Evolutionary conservation across 64 coral and sea anemone species (phyloP).

Genomic region (Orbicella faveolata): DNA sequence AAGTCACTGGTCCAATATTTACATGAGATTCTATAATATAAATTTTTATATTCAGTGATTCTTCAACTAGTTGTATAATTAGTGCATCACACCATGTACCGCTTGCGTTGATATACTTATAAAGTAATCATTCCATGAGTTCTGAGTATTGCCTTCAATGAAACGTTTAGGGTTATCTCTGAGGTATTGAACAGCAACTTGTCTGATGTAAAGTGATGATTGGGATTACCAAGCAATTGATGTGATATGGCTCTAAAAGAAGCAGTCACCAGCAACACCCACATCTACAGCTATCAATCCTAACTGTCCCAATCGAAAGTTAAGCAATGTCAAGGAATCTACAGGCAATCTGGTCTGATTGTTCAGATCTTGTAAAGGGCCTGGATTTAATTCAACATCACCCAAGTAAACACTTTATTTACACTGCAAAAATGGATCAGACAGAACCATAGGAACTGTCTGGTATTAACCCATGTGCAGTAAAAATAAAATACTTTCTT

Average conservation of each 20-base stretch:
- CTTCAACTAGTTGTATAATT: background rate
- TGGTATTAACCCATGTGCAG: no score
- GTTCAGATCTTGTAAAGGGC: background rate
- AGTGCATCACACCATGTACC: constrained; percentile 27
- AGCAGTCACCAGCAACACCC: no score
- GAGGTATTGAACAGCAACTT: background rate
- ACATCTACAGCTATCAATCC: background rate
- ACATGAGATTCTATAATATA: constrained; percentile 8
- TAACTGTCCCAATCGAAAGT: no score
- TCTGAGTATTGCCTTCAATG: constrained; percentile 43
- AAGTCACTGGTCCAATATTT: constrained; percentile 3
- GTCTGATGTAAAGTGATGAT: background rate
- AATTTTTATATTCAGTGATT: background rate
- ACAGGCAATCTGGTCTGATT: background rate
- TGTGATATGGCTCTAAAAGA: background rate
- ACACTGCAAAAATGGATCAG: no score
- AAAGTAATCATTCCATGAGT: constrained; percentile 37
- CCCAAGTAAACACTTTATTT: no score
- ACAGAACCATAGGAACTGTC: no score
- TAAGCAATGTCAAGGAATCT: background rate
- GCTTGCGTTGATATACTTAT: constrained; percentile 43
- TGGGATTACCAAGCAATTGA: background rate
- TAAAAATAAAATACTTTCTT: no score
- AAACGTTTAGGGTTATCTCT: constrained; percentile 25
- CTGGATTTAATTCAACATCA: background rate